Base-by-base conservation (phyloP, 2,888 invertebrate genomes). In the Phasia obesa region DNA sequence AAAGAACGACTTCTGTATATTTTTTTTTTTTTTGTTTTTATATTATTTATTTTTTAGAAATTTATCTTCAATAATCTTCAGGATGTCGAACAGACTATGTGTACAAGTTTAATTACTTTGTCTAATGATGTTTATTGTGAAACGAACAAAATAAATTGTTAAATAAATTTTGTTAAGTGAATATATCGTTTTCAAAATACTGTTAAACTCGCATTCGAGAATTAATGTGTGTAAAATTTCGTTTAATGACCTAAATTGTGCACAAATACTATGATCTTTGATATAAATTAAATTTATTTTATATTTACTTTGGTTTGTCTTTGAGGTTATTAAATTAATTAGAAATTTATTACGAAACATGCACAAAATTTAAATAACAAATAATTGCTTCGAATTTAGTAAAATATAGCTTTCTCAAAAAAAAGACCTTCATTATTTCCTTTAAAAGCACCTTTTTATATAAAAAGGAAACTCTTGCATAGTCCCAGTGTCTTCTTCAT, bases 11-110 rank as follows among this genome's bases (percentile, higher is more conserved):
- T 83, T 75, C 65, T 60, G 78, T 78, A 62, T 47, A 47, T 31
- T 55, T 57, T 53, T 47, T n/a, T 35, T 49, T 74, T n/a, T 53
- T 35, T 13, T 13, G 27, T 44, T 7, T 25, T 44, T 65, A n/a
- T 47, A 42, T 19, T 47, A n/a, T 7, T 47, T 57, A 44, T 21
- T 47, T 71, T 51, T 35, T 25, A 11, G 27, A 65, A 71, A 82
- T 71, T 83, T 79, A 79, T 79, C 79, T 76, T 62, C 59, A 83
- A 67, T 83, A 67, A 83, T 83, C 83, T 83, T 71, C 71, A 23
- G 67, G 79, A 79, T 79, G 79, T 79, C 64, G 47, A 47, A n/a
- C 60, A 13, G 25, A 42, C 31, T 59, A 60, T 60, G 35, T 11
- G 35, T 35, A 21, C 42, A 75, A 75, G 55, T 83, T 83, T 79